phyloP scores from a whole-genome alignment of 2,888 invertebrate species.

The Acronicta alni region DNA sequence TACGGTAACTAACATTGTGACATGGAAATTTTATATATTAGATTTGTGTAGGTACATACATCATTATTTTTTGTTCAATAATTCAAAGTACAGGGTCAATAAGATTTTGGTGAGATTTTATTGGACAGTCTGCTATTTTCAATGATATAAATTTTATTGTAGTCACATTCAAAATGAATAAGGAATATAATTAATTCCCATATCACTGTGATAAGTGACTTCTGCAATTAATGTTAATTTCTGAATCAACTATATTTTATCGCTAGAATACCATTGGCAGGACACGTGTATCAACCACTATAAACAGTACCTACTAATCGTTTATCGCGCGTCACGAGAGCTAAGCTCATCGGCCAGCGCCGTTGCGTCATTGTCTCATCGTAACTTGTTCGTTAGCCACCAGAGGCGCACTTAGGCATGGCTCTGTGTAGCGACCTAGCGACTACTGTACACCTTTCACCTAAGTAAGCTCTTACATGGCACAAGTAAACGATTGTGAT shows the following conservation, averaged over 20 bases:
- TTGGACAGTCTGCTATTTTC: too few species aligned
- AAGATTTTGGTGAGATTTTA: too few species aligned
- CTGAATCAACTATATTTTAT: neutral
- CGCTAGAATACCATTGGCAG: neutral
- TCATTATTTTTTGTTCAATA: too few species aligned
- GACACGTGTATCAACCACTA: conserved; percentile 4
- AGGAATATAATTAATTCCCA: neutral
- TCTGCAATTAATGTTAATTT: neutral
- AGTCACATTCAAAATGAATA: too few species aligned
- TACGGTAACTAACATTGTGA: too few species aligned
- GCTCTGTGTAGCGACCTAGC: conserved; percentile 63
- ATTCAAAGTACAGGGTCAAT: too few species aligned
- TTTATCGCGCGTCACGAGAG: neutral
- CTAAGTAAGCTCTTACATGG: conserved; percentile 39
- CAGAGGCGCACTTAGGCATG: conserved; percentile 54
- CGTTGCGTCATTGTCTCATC: conserved; percentile 5
- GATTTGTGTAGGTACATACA: too few species aligned
- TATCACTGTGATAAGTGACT: neutral
- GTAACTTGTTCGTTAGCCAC: neutral
- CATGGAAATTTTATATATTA: too few species aligned
- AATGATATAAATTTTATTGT: too few species aligned
- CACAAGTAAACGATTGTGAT: conserved; percentile 57
- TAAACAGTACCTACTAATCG: neutral
- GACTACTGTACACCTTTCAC: conserved; percentile 44
- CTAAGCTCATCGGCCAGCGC: too few species aligned